Base-by-base conservation (phyloP, 1,140 invertebrate genomes). In the Theocolax elegans region DNA sequence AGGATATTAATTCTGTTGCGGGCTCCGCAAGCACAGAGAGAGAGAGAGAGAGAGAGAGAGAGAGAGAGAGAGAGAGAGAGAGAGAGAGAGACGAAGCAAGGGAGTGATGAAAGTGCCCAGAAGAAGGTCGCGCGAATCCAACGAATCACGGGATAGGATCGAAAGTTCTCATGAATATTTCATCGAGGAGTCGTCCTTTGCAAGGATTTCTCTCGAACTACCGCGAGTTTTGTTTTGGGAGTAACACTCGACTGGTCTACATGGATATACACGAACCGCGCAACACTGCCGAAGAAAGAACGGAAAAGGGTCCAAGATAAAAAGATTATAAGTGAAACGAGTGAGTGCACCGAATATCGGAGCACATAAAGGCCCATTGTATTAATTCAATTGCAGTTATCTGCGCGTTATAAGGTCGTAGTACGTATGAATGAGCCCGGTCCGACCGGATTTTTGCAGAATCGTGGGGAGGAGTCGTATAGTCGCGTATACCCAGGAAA, bases 381-480 rank as follows among this genome's bases (percentile, higher is more conserved):
- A 77, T 78, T 78, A 78, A 78, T 78, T 78, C 77, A 77, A 78
- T 76, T 75, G 75, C 75, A 76, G 75, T 75, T 78, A 78, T 78
- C 75, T 76, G 71, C 31, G 42, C 60, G 53, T 60, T 60, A 60
- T 68, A 59, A 59, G 53, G 31, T 48, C 40, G 42, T n/a, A n/a
- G 31, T 35, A 4, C 10, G 31, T 35, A 35, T 35, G 31, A 35
- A 35, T 35, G 31, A 4, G n/a, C n/a, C n/a, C n/a, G n/a, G n/a
- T n/a, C n/a, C n/a, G n/a, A n/a, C n/a, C n/a, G n/a, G n/a, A n/a
- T n/a, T 71, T 74, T 75, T 70, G 72, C 65, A 49, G 67, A 72
- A 74, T 71, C 71, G 62, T 72, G 67, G 73, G 54, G 73, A 73
- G 72, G 72, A 72, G 71, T 72, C 60, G 72, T 71, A n/a, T n/a